A percentile compares a stretch with the other conserved stretches of the same genome.
Evolutionary conservation across 2,797 vertebrate species (phyloP).

Genomic region (Peromyscus nudipes): DNA sequence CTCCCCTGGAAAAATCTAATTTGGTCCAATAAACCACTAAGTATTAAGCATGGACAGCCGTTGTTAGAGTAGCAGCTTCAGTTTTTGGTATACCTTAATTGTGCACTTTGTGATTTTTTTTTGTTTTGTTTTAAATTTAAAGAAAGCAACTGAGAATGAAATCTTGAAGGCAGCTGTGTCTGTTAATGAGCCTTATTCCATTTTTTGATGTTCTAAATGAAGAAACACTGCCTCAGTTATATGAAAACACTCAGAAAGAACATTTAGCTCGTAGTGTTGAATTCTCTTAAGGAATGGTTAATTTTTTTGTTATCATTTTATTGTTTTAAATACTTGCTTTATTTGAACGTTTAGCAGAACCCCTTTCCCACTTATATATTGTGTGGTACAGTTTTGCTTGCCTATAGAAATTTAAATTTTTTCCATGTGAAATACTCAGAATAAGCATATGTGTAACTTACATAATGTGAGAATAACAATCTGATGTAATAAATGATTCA

Average conservation of each 20-base stretch:
- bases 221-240: constrained; percentile 86
- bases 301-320: constrained; percentile 89
- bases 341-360: constrained; percentile 91
- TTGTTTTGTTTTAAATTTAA: constrained; percentile 86
- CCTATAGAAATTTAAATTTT: constrained; percentile 95
- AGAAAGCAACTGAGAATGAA: constrained; percentile 88
- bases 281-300: constrained; percentile 89
- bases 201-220: constrained; percentile 83
- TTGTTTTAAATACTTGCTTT: constrained; percentile 92
- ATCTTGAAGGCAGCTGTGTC: constrained; percentile 90
- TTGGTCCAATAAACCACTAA: constrained; percentile 91
- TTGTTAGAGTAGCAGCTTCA: constrained; percentile 90
- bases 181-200: constrained; percentile 90
- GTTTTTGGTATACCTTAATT: constrained; percentile 90
- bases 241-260: constrained; percentile 86
- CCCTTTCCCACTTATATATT: constrained; percentile 96
- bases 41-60: constrained; percentile 93
- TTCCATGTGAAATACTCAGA: constrained; percentile 94
- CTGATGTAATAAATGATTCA: constrained; percentile 97
- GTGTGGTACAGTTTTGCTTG: constrained; percentile 99
- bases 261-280: constrained; percentile 88
- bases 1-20: constrained; percentile 85
- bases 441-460: constrained; percentile 97
- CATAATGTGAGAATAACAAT: constrained; percentile 98
- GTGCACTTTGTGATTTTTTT: constrained; percentile 92